Evolutionary conservation across 1,140 invertebrate species (phyloP).

Genomic region (Euglossa dilemma): DNA sequence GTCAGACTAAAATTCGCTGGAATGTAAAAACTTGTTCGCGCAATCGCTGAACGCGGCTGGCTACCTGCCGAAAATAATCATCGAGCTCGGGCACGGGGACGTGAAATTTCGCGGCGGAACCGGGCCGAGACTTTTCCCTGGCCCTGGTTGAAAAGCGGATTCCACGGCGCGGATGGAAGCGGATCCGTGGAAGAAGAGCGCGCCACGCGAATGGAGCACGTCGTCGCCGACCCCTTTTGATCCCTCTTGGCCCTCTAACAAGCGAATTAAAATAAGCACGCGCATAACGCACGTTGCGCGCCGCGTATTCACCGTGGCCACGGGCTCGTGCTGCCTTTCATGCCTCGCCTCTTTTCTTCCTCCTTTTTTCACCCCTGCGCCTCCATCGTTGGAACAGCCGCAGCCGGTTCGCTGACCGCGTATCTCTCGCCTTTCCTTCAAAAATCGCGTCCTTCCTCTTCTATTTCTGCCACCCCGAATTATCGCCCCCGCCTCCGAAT

Average conservation of each 20-base stretch:
- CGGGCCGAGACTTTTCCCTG: conserved; percentile 1
- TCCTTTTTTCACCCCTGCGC: conserved; percentile 4
- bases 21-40: no score
- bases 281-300: conserved; percentile 23
- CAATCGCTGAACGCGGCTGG: no score
- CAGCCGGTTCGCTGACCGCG: conserved; percentile 32
- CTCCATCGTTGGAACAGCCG: not conserved
- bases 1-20: no score
- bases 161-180: not conserved
- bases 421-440: conserved; percentile 33
- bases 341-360: conserved; percentile 33
- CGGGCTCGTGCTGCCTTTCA: conserved; percentile 43
- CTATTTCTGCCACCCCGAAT: conserved; percentile 9
- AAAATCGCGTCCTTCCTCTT: conserved; percentile 38
- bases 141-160: not conserved
- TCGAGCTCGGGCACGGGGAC: not conserved
- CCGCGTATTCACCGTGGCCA: conserved; percentile 38
- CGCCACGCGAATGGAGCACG: conserved; percentile 27
- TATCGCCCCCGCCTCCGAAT: no score
- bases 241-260: conserved; percentile 34
- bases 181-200: conserved; percentile 1
- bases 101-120: not conserved
- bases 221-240: conserved; percentile 34
- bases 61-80: not conserved
- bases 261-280: conserved; percentile 63